Conservation (phyloP, 2,888 invertebrate genomes). For the Lochmaea capreae region DNA sequence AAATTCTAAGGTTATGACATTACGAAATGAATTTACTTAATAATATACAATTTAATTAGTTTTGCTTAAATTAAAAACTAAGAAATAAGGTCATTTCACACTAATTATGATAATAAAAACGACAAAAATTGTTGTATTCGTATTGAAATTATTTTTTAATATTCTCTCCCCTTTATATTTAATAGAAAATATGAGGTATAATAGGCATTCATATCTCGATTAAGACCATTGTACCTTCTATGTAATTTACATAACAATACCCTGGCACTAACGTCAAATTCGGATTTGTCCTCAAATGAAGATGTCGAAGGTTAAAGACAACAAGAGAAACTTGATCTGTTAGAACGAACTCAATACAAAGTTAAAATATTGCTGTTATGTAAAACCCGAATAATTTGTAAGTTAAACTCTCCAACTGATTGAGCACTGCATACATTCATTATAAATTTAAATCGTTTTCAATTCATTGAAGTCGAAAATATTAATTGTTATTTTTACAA, state of each 20-base stretch:
- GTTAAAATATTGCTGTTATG: background rate
- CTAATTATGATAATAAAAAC: background rate
- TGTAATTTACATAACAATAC: conserved; percentile 6
- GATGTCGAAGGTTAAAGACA: conserved; percentile 3
- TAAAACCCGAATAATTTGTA: background rate
- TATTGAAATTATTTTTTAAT: too few species aligned
- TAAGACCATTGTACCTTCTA: background rate
- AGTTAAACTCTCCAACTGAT: background rate
- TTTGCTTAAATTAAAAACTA: background rate
- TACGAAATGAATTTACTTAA: background rate
- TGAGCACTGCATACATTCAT: background rate
- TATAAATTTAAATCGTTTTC: background rate
- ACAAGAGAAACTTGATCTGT: conserved; percentile 2
- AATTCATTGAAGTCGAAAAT: background rate
- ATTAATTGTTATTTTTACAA: too few species aligned
- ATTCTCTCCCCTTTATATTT: too few species aligned
- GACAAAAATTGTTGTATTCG: too few species aligned
- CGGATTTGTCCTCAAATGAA: background rate
- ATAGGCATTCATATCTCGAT: background rate
- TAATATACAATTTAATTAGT: background rate
- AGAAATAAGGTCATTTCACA: background rate
- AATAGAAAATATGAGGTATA: too few species aligned
- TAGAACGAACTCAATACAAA: background rate
- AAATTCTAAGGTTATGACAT: background rate
- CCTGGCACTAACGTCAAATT: background rate